A percentile compares a stretch with the other conserved stretches of the same genome.
These are phyloP conservation scores for Diglossa cyanea DNA, from an alignment of 2,797 vertebrate genomes.

Conservation along the genomic window DNA sequence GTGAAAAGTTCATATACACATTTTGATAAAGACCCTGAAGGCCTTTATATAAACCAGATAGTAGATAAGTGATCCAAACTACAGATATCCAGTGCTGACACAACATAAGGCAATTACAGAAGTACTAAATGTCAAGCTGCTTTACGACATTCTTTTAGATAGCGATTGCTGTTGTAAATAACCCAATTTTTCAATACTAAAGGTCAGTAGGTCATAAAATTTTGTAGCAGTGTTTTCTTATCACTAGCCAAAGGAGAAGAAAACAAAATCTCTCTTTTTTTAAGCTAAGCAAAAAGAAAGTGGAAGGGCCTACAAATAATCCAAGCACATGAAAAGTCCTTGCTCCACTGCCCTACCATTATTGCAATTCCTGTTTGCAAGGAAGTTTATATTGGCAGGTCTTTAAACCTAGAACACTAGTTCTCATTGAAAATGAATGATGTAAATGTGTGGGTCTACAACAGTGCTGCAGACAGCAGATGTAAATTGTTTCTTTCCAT, in stretches of 20 bases:
- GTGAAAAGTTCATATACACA: constrained; percentile 77
- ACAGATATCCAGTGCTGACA: constrained; percentile 46
- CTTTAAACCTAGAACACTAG: not conserved
- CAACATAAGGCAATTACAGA: constrained; percentile 44
- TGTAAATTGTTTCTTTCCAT: not conserved
- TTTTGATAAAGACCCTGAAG: constrained; percentile 48
- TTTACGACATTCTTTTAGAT: constrained; percentile 17
- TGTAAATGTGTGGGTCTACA: not conserved
- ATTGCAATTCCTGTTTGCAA: not conserved
- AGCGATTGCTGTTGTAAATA: constrained; percentile 35
- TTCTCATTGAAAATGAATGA: not conserved
- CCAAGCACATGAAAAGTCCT: not conserved
- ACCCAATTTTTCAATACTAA: constrained; percentile 21
- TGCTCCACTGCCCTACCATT: not conserved
- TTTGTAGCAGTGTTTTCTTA: not conserved
- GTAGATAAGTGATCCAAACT: constrained; percentile 49
- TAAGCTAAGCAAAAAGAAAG: not conserved
- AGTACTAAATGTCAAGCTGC: constrained; percentile 38
- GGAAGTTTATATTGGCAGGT: not conserved
- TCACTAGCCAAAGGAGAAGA: not conserved
- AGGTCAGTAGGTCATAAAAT: constrained; percentile 16
- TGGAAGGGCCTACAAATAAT: not conserved
- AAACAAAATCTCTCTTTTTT: not conserved
- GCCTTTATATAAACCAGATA: constrained; percentile 43
- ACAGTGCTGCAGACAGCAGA: not conserved